These are phyloP conservation scores for Hirtodrosophila cameraria DNA, from an alignment of 2,888 invertebrate genomes.

Conservation along the genomic window DNA sequence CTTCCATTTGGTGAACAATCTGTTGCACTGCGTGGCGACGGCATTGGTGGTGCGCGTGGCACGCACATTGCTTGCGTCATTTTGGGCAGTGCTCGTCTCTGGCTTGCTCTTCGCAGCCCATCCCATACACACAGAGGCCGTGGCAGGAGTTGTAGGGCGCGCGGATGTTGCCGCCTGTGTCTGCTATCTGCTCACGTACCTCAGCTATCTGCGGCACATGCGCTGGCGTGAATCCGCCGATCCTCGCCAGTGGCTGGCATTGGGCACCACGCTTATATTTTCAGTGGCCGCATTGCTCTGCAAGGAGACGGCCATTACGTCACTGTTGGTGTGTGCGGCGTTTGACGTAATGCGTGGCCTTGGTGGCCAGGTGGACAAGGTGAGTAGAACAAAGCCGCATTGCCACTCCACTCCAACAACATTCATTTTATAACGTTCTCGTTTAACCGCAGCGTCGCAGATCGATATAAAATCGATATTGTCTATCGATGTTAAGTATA, in stretches of 20 bases:
- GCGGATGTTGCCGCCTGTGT: slow-evolving; percentile 97
- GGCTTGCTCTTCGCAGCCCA: slow-evolving; percentile 96
- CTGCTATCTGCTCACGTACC: slow-evolving; percentile 94
- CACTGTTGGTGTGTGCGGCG: slow-evolving; percentile 93
- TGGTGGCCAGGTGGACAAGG: slow-evolving; percentile 85
- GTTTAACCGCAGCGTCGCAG: no score
- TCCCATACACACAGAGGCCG: slow-evolving; percentile 98
- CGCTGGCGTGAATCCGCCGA: slow-evolving; percentile 86
- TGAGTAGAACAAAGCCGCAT: no score
- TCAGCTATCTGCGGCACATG: slow-evolving; percentile 93
- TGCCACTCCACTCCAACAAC: neutral
- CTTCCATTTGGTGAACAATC: slow-evolving; percentile 93
- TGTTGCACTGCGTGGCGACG: slow-evolving; percentile 94
- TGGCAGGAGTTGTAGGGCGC: slow-evolving; percentile 97
- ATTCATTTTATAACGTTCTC: no score
- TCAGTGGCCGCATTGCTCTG: slow-evolving; percentile 94
- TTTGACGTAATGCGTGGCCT: slow-evolving; percentile 91
- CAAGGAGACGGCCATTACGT: slow-evolving; percentile 98
- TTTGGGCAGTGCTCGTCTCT: slow-evolving; percentile 89
- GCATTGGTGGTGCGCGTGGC: slow-evolving; percentile 92
- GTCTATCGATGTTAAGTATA: no score
- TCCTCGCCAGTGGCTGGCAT: slow-evolving; percentile 86
- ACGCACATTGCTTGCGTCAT: slow-evolving; percentile 88
- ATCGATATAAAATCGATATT: no score
- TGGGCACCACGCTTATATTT: slow-evolving; percentile 87